These are phyloP conservation scores for Eulemur mongoz DNA, from an alignment of 2,797 vertebrate genomes.

Conservation along the genomic window DNA sequence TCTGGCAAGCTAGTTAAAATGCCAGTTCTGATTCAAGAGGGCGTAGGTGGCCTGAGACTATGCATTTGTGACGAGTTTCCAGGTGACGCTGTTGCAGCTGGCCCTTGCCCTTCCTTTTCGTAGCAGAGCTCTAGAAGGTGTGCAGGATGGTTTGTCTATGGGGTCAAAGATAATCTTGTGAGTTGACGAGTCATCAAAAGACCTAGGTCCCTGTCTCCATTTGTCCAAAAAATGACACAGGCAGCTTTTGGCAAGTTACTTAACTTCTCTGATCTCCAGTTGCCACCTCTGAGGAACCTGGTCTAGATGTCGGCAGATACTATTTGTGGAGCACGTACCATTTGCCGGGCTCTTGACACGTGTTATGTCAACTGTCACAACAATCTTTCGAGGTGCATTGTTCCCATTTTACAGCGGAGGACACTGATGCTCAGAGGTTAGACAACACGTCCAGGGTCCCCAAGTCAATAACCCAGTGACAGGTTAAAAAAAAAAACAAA, in stretches of 20 bases:
- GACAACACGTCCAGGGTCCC: background rate
- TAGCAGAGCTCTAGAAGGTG: background rate
- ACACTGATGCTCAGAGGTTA: background rate
- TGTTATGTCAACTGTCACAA: background rate
- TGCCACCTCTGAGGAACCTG: background rate
- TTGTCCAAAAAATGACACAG: background rate
- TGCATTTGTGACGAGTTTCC: background rate
- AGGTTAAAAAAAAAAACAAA: background rate
- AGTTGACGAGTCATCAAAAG: background rate
- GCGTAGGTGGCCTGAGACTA: background rate
- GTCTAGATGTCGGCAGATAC: background rate
- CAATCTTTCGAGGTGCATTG: background rate
- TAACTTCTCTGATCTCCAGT: background rate
- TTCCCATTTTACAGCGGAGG: background rate
- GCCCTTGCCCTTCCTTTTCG: background rate
- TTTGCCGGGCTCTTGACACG: accelerated
- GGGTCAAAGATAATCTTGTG: background rate
- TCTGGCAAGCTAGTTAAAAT: background rate
- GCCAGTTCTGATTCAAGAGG: background rate
- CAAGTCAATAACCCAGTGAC: background rate
- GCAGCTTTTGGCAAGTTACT: background rate
- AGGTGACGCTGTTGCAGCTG: background rate
- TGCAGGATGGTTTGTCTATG: background rate
- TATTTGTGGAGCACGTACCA: accelerated
- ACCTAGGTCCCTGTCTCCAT: background rate